Conservation (phyloP, 2,113 vertebrate genomes). For the Phaetusa simplex region DNA sequence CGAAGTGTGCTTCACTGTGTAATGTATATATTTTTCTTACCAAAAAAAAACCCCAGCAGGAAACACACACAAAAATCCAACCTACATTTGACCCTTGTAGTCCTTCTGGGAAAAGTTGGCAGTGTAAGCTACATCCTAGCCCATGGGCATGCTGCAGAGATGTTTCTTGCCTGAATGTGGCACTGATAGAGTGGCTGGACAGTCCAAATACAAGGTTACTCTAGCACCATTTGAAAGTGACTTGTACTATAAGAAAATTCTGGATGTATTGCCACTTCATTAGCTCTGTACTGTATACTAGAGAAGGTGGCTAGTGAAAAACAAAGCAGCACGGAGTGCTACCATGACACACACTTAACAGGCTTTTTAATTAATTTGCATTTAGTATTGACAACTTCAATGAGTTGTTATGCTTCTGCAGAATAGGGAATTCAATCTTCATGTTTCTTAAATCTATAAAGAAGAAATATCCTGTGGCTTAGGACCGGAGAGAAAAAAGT, state of each 20-base stretch:
- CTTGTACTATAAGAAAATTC: neutral
- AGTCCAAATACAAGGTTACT: neutral
- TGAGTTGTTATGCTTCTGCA: neutral
- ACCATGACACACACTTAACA: too few species aligned
- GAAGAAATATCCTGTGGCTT: neutral
- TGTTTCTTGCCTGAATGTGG: neutral
- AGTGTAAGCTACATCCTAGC: neutral
- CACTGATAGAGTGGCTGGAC: too few species aligned
- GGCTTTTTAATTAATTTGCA: neutral
- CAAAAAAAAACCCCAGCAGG: neutral
- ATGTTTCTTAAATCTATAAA: neutral
- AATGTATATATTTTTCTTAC: neutral
- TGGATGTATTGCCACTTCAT: neutral
- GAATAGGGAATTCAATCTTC: neutral
- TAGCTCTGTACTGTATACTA: neutral
- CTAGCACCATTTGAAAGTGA: neutral
- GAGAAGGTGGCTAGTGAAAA: neutral
- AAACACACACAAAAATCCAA: rapidly evolving
- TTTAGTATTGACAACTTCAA: neutral
- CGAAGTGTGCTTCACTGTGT: neutral
- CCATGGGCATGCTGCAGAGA: neutral
- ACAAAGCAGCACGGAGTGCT: neutral
- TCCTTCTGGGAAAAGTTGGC: neutral
- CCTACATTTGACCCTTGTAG: neutral
- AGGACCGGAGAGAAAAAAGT: neutral